These are phyloP conservation scores for Sapajus apella DNA, from an alignment of 2,113 vertebrate species.

Conservation along the genomic window DNA sequence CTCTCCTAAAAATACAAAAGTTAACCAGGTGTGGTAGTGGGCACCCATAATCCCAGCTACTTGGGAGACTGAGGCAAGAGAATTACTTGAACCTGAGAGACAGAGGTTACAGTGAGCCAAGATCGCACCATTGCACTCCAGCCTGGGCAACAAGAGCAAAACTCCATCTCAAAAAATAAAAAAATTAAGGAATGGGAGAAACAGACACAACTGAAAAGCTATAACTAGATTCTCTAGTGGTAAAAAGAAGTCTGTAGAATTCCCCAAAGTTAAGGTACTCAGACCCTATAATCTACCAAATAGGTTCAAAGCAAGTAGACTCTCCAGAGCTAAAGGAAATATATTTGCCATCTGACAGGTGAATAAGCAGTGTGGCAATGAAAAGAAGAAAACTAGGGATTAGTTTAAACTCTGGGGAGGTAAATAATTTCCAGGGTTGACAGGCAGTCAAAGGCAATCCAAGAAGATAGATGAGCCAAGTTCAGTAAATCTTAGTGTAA, in stretches of 20 bases:
- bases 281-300: constrained; percentile 58
- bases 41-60: too few species aligned
- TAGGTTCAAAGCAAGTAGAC: constrained; percentile 61
- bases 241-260: constrained; percentile 40
- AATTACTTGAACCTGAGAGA: too few species aligned
- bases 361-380: constrained; percentile 63
- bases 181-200: neutral
- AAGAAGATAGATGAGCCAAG: constrained; percentile 63
- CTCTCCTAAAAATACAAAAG: too few species aligned
- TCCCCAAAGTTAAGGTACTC: constrained; percentile 50
- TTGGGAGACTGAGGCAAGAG: too few species aligned
- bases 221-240: neutral
- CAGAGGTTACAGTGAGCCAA: too few species aligned
- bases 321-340: constrained; percentile 64
- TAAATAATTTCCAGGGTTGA: constrained; percentile 77
- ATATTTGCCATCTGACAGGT: constrained; percentile 73
- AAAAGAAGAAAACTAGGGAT: constrained; percentile 67
- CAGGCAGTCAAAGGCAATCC: constrained; percentile 72
- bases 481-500: constrained; percentile 67
- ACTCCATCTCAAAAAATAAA: too few species aligned
- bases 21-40: too few species aligned
- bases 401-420: constrained; percentile 71
- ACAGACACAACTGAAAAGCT: neutral
- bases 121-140: too few species aligned
- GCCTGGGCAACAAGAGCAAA: too few species aligned